phyloP scores from a whole-genome alignment of 2,113 vertebrate species.

The Zootoca vivipara region DNA sequence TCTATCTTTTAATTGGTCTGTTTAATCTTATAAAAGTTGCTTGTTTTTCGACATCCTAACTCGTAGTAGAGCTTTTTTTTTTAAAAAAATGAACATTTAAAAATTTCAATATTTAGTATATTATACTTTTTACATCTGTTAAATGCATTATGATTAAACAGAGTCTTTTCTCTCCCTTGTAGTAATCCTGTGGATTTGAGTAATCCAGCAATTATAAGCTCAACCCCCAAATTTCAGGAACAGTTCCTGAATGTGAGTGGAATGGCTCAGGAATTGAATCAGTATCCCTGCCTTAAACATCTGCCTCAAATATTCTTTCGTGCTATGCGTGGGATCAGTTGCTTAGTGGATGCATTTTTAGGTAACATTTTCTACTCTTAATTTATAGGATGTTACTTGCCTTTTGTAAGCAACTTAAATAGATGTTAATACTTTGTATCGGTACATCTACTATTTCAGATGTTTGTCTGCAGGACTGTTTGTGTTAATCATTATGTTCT shows the following conservation, averaged over 20 bases:
- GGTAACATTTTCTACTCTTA: constrained; percentile 79
- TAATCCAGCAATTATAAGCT: constrained; percentile 94
- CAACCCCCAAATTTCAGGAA: constrained; percentile 97
- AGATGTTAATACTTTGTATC: not conserved
- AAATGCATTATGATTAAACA: constrained; percentile 20
- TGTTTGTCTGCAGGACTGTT: not conserved
- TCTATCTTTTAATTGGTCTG: not conserved
- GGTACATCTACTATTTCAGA: not conserved
- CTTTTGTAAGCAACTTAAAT: not conserved
- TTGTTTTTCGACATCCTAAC: not conserved
- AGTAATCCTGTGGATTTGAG: constrained; percentile 98
- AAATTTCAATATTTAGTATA: not conserved
- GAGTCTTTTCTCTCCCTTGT: constrained; percentile 39
- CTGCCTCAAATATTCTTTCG: constrained; percentile 97
- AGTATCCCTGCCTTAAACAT: constrained; percentile 95
- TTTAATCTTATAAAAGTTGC: not conserved
- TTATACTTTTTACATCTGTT: constrained; percentile 14
- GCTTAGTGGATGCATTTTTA: constrained; percentile 94
- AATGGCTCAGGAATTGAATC: constrained; percentile 91
- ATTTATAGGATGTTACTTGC: not conserved
- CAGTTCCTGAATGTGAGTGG: constrained; percentile 93
- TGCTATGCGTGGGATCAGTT: constrained; percentile 96
- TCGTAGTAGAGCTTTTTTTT: not conserved
- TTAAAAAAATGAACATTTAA: not conserved
- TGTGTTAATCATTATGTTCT: not conserved